These are phyloP conservation scores for Linepithema humile DNA, from an alignment of 1,140 invertebrate species.

Conservation along the genomic window DNA sequence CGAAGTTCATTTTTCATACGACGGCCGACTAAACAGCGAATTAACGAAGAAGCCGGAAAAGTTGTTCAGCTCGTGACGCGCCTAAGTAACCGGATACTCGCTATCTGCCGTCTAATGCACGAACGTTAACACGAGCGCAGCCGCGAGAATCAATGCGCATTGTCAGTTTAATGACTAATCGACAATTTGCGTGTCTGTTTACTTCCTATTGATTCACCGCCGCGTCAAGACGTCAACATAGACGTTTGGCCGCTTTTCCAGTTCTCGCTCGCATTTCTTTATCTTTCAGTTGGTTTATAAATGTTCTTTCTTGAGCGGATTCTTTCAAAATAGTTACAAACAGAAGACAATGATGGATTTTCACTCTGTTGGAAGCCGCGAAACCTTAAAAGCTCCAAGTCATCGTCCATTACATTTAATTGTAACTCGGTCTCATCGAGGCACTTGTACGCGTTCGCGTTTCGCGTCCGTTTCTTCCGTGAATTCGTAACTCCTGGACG, in stretches of 20 bases:
- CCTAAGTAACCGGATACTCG: constrained; percentile 1
- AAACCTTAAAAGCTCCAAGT: constrained; percentile 43
- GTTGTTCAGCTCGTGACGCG: neutral
- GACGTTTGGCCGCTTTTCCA: neutral
- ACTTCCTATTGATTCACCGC: constrained; percentile 1
- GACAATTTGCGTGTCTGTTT: constrained; percentile 17
- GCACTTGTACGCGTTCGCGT: constrained; percentile 42
- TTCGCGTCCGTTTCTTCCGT: constrained; percentile 36
- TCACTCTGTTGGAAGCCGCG: too few species aligned
- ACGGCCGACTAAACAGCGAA: neutral
- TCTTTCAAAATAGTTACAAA: too few species aligned
- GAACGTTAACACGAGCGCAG: neutral
- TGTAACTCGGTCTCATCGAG: neutral
- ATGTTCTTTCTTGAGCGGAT: neutral
- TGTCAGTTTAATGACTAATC: constrained; percentile 57
- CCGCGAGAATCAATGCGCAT: constrained; percentile 13
- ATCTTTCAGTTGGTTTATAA: neutral
- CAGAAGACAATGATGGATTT: too few species aligned
- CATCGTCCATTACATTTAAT: constrained; percentile 27
- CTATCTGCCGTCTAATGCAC: constrained; percentile 2
- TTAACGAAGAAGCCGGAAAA: constrained; percentile 5
- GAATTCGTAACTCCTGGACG: constrained; percentile 67
- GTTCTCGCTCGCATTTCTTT: neutral
- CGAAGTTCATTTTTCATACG: neutral
- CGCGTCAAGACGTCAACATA: neutral